Base-by-base conservation (phyloP, 1,140 invertebrate species). In the Acromyrmex heyeri region DNA sequence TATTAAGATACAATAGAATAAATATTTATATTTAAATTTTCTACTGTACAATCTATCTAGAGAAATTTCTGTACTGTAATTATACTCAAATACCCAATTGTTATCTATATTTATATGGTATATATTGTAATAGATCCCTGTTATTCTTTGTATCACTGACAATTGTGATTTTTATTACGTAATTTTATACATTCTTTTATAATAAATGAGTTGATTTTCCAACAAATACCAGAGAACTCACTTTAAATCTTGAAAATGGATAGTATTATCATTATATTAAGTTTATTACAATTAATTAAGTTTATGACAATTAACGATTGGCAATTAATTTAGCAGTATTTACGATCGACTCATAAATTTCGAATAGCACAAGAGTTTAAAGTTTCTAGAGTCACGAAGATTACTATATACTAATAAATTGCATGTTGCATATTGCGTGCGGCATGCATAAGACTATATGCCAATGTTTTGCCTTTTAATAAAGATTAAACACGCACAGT, bases 191-290 rank as follows among this genome's bases (percentile, higher is more conserved):
- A 83, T 70, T 69, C 55, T 91, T 93, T 93, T 92, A 12, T 92
- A 94, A 94, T 94, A 95, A 95, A 94, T 21, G 14, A 57, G 18
- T 89, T 86, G 53, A 70, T 30, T 50, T 69, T 38, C 14, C 55
- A 75, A 50, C 44, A n/a, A 21, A 53, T 12, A 67, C 5, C 48
- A 70, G n/a, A 38, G 67, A 69, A 70, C 16, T 21, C 65, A 70
- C 6, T 57, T 24, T 24, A 55, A 24, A 12, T 82, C 24, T 81
- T 55, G 4, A 34, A 55, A 14, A 27, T 21, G 12, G 34, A n/a
- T 34, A 14, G 18, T 44, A 38, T 59, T 21, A 14, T 7, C 48
- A 8, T 34, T 34, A 34, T 34, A 6, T 34, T 38, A 48, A 12
- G 48, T 12, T 48, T 48, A 48, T 48, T 16, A 38, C 34, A 38